phyloP scores from a whole-genome alignment of 2,888 invertebrate species.

The Phortica okadai region DNA sequence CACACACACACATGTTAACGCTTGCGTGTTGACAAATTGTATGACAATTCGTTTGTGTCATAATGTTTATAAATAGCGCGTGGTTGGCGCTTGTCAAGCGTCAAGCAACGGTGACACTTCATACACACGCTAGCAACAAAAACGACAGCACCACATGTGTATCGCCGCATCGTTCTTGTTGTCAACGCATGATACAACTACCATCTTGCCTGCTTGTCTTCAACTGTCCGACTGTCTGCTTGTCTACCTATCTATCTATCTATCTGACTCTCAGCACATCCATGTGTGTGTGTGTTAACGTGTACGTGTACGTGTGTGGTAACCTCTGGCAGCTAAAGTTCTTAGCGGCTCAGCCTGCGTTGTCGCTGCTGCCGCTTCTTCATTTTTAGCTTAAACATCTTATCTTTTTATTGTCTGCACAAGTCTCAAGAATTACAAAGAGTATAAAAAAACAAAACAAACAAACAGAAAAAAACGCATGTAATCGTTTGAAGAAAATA shows the following conservation, averaged over 20 bases:
- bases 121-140: not conserved
- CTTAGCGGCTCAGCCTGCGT: not conserved
- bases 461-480: not conserved
- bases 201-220: not conserved
- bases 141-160: not conserved
- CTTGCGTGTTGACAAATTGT: constrained; percentile 67
- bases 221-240: not conserved
- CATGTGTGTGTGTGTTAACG: not conserved
- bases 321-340: constrained; percentile 6
- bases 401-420: constrained; percentile 16
- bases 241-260: not conserved
- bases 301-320: not conserved
- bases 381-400: constrained; percentile 7
- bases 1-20: constrained; percentile 31
- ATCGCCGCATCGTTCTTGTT: not conserved
- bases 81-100: constrained; percentile 52
- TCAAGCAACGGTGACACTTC: constrained; percentile 47
- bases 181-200: not conserved
- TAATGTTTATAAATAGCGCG: constrained; percentile 70
- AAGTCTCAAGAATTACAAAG: constrained; percentile 3
- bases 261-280: not conserved
- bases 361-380: not conserved
- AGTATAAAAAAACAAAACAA: not conserved
- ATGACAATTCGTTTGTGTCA: constrained; percentile 70
- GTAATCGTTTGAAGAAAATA: not conserved